Evolutionary conservation across 2,888 invertebrate species (phyloP).

Genomic region (Trypoxylon attenuatum): DNA sequence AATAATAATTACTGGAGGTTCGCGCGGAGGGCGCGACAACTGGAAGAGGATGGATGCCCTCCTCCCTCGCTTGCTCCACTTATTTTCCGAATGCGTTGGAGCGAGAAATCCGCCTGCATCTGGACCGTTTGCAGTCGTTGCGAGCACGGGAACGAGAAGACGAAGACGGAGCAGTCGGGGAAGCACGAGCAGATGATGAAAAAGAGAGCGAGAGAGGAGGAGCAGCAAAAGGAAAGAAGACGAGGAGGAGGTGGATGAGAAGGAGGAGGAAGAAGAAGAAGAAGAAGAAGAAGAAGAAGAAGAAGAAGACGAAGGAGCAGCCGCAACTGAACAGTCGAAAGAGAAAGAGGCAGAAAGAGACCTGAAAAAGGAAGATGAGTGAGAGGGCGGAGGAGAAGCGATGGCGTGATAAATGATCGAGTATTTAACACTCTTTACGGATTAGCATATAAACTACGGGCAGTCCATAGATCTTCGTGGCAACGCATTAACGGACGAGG

Average conservation of each 20-base stretch:
- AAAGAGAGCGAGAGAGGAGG: neutral
- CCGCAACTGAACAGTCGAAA: slow-evolving; percentile 9
- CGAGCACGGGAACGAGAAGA: too few species aligned
- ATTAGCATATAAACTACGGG: slow-evolving; percentile 75
- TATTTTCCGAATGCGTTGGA: too few species aligned
- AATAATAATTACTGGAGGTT: slow-evolving; percentile 44
- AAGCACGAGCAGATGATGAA: too few species aligned
- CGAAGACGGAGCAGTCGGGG: neutral
- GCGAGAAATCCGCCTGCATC: too few species aligned
- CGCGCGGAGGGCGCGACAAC: neutral
- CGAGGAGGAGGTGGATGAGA: neutral
- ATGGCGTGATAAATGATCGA: slow-evolving; percentile 74
- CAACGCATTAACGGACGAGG: slow-evolving; percentile 72
- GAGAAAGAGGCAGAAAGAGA: slow-evolving; percentile 16
- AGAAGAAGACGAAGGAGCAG: neutral
- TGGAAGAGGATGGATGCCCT: neutral
- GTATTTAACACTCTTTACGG: slow-evolving; percentile 75
- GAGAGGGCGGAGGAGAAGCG: slow-evolving; percentile 61
- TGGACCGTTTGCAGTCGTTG: too few species aligned
- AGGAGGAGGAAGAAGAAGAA: neutral
- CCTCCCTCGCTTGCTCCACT: neutral
- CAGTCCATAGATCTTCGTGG: slow-evolving; percentile 74
- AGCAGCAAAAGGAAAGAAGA: neutral
- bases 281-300: neutral
- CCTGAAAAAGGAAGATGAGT: slow-evolving; percentile 15